Conservation (phyloP, 1,140 invertebrate species). For the Papilio aristodemus region DNA sequence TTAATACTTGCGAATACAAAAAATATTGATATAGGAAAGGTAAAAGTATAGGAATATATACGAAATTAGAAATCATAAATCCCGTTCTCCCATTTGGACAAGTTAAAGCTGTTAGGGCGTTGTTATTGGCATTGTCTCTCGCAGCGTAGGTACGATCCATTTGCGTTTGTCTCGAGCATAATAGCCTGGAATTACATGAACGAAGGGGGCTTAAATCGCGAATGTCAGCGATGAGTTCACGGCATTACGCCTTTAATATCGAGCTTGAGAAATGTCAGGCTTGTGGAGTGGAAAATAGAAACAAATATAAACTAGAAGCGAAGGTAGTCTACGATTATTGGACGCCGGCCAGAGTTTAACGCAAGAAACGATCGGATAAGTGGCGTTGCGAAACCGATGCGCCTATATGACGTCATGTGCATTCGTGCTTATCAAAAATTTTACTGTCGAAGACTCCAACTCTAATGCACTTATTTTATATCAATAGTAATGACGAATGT, state of each 20-base stretch:
- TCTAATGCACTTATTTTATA: neutral
- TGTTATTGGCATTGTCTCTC: conserved; percentile 27
- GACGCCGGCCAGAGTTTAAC: conserved; percentile 18
- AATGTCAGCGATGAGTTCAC: conserved; percentile 27
- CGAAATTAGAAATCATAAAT: conserved; percentile 7
- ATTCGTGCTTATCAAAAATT: neutral
- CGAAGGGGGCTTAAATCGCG: conserved; percentile 23
- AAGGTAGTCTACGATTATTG: conserved; percentile 15
- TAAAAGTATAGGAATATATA: too few species aligned
- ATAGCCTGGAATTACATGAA: conserved; percentile 32
- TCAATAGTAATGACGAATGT: neutral
- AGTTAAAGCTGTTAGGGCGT: conserved; percentile 8
- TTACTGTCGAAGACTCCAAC: neutral
- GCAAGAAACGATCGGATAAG: conserved; percentile 13
- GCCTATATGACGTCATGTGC: conserved; percentile 2
- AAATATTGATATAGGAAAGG: too few species aligned
- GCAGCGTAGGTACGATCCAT: conserved; percentile 27
- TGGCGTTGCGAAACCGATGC: conserved; percentile 18
- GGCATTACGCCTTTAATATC: conserved; percentile 13
- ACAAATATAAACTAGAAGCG: neutral
- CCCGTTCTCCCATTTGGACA: neutral
- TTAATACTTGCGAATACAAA: too few species aligned
- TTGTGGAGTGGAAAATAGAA: conserved; percentile 6
- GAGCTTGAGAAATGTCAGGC: conserved; percentile 17
- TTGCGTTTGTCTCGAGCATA: conserved; percentile 32